These are phyloP conservation scores for Clupea harengus DNA, from an alignment of 2,113 vertebrate species.

Conservation along the genomic window DNA sequence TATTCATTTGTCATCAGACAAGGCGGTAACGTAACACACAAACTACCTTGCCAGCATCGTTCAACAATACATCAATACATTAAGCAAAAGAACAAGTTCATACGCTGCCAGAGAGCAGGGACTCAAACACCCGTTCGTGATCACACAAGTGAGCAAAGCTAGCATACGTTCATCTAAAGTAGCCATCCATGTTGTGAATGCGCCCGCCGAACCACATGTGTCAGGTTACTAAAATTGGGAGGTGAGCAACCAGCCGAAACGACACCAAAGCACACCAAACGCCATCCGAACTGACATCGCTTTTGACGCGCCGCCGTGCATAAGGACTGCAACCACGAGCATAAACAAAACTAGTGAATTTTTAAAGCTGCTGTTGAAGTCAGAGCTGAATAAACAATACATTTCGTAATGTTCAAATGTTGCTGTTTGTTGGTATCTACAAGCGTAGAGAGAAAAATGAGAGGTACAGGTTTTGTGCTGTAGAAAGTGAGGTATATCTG, in stretches of 20 bases:
- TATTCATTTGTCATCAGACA: neutral
- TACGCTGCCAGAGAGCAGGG: neutral
- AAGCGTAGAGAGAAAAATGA: neutral
- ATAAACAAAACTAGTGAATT: too few species aligned
- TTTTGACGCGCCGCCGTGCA: too few species aligned
- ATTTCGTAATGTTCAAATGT: neutral
- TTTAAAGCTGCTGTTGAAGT: neutral
- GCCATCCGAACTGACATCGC: neutral
- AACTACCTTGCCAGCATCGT: neutral
- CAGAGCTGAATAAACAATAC: neutral
- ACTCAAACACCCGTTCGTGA: neutral
- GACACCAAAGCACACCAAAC: neutral
- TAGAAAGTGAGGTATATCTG: neutral
- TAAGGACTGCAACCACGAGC: too few species aligned
- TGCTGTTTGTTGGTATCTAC: neutral
- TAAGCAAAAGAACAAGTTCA: neutral
- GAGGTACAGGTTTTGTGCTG: neutral
- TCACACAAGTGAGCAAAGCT: neutral
- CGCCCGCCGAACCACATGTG: too few species aligned
- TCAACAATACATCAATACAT: neutral
- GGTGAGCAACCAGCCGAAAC: too few species aligned
- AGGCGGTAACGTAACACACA: neutral
- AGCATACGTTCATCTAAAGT: neutral
- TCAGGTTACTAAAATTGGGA: neutral
- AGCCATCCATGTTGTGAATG: neutral